phyloP scores from a whole-genome alignment of 92 coral and sea anemone species.

The Epizoanthus fatuus region DNA sequence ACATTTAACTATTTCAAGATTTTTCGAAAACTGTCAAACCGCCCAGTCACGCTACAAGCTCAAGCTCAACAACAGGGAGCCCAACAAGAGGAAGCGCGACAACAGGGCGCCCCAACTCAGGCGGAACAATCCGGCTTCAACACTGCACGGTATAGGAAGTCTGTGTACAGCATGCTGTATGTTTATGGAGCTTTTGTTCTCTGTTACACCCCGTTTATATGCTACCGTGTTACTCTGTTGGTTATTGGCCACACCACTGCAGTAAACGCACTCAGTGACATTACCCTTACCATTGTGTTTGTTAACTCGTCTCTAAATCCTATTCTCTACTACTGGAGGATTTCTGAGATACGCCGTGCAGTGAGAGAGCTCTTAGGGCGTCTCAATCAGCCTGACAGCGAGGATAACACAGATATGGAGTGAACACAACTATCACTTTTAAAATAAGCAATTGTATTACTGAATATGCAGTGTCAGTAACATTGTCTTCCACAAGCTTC shows the following conservation, averaged over 20 bases:
- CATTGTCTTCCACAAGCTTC: no score
- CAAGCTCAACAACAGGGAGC: neutral
- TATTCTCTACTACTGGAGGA: neutral
- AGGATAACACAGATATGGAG: no score
- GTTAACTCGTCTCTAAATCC: slow-evolving; percentile 8
- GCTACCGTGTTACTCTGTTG: neutral
- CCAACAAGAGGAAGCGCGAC: no score
- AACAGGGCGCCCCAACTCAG: no score
- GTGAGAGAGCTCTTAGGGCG: neutral
- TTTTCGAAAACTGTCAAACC: neutral
- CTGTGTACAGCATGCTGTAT: neutral
- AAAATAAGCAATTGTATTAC: no score
- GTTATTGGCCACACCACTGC: neutral
- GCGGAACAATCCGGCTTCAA: neutral
- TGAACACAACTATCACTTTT: no score
- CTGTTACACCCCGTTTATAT: neutral
- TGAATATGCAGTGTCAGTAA: no score
- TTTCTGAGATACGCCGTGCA: neutral
- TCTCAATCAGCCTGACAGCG: no score
- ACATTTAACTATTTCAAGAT: neutral
- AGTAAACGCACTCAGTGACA: neutral
- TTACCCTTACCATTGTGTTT: neutral
- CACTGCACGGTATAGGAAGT: neutral
- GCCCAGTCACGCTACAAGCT: neutral
- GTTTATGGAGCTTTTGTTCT: slow-evolving; percentile 7